A percentile compares a stretch with the other conserved stretches of the same genome.
phyloP scores from a whole-genome alignment of 2,797 vertebrate species.

The Harpagifer antarcticus region DNA sequence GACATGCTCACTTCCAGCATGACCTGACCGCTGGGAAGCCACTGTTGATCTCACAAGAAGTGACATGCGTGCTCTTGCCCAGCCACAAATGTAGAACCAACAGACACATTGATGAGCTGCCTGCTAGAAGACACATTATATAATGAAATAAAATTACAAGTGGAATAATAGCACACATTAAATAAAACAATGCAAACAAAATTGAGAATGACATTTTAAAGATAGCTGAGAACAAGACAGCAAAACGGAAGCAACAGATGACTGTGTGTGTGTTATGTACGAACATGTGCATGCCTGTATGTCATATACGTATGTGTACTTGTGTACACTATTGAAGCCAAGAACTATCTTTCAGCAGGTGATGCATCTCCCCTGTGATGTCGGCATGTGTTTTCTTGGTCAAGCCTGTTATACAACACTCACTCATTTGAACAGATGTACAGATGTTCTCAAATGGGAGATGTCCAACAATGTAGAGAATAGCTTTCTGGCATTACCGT shows the following conservation, averaged over 20 bases:
- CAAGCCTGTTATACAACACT: slow-evolving; percentile 74
- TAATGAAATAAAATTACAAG: slow-evolving; percentile 5
- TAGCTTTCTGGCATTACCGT: slow-evolving; percentile 10
- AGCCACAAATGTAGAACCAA: slow-evolving; percentile 11
- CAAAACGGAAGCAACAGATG: slow-evolving; percentile 13
- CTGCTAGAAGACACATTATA: background rate
- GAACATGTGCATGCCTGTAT: slow-evolving; percentile 30
- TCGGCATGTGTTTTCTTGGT: slow-evolving; percentile 82
- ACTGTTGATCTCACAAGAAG: slow-evolving; percentile 40
- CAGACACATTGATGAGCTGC: background rate
- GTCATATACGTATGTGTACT: slow-evolving; percentile 54
- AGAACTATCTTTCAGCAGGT: slow-evolving; percentile 73
- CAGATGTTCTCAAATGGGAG: slow-evolving; percentile 77
- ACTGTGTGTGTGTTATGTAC: background rate
- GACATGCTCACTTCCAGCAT: slow-evolving; percentile 56
- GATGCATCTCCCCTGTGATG: slow-evolving; percentile 76
- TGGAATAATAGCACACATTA: background rate
- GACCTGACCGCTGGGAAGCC: slow-evolving; percentile 46
- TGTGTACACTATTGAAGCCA: slow-evolving; percentile 52
- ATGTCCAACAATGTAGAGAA: slow-evolving; percentile 43
- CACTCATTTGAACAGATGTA: slow-evolving; percentile 70
- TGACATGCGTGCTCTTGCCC: slow-evolving; percentile 16
- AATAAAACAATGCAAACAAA: background rate
- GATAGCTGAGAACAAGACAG: background rate
- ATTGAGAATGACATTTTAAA: background rate